Base-by-base conservation (phyloP, 2,113 vertebrate genomes). In the Panthera tigris region DNA sequence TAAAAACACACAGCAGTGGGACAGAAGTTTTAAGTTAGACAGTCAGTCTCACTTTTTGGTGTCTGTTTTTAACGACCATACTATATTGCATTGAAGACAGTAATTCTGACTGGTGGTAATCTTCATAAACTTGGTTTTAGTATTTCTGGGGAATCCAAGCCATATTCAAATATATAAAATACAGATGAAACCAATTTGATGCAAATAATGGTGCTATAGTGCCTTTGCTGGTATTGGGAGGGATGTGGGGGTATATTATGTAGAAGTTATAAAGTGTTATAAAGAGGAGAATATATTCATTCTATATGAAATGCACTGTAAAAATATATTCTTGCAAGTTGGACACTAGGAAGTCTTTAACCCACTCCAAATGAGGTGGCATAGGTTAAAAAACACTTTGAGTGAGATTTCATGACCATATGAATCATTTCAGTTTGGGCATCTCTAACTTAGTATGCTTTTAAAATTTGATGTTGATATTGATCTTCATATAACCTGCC, bases 171-270 rank as follows among this genome's bases (percentile, higher is more conserved):
- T 45, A 27, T n/a, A 39, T 1, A 48, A 31, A 93, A 50, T 45
- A 63, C 18, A 10, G 81, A 4, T 52, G 27, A 91, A 55, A 52
- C 10, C 15, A 8, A 71, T 66, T 66, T 31, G 31, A 92, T 23
- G 7, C 45, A 95, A 69, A 83, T n/a, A 55, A 45, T 66, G 2
- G 8, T 10, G 5, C 3, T 73, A 2, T 57, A 41, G 5, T 95
- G 52, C 7, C 29, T 83, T 66, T 41, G n/a, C 76, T 48, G 2
- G 5, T 73, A 1, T 50, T 65, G 12, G 11, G 45, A 5, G 23
- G 1, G 13, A 13, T 4, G 2, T 23, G 4, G 7, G 23, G 23
- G 3, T 45, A 0, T 76, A 5, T 81, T 12, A 7, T 29, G 50
- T 9, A 79, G 31, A 83, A 63, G 87, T 83, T 55, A 45, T 80